Evolutionary conservation across 1,140 invertebrate genomes (phyloP), one percentile per base, ranked within the genome.

Genomic region (Drosophila mayri): DNA sequence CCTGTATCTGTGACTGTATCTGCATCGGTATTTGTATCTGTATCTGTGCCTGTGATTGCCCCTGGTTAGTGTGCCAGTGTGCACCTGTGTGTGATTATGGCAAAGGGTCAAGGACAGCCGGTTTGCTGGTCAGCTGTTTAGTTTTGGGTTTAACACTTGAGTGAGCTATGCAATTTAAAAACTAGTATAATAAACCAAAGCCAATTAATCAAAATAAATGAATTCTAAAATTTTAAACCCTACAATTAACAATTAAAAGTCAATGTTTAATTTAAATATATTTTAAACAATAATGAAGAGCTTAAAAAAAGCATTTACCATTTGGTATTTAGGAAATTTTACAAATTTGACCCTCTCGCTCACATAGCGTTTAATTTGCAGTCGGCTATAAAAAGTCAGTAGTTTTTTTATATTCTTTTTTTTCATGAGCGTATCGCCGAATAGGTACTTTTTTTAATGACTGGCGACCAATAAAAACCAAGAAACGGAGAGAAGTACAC

Each of bases 71-170:
- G 38, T 65, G 57, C n/a, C n/a, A 44, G 57, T 59, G 37, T 59
- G 40, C 52, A 55, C 52, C 52, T 68, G 46, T 54, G 22, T 82
- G 76, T 47, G 55, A 63, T 70, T 75, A 62, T 46, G 62, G 11
- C 43, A 41, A 44, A 81, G 81, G 85, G 84, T 88, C 84, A 88
- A 88, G 84, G 84, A 86, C 84, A 60, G 54, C 80, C 44, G 37
- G 71, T 79, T 43, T 55, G 35, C 65, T 58, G 74, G 62, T 46
- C 74, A 75, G 52, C 55, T 64, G 59, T 52, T 64, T 25, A 40
- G 55, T 60, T 68, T 55, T 38, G 6, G 41, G 44, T n/a, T 76
- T 52, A 52, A 52, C 50, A 30, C 50, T 52, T 30, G 18, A 10
- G 12, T 5, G 49, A 4, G 4, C 4, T 28, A 25, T 6, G 0